Conservation (phyloP, 2,113 vertebrate genomes). For the Chaetodon auriga region DNA sequence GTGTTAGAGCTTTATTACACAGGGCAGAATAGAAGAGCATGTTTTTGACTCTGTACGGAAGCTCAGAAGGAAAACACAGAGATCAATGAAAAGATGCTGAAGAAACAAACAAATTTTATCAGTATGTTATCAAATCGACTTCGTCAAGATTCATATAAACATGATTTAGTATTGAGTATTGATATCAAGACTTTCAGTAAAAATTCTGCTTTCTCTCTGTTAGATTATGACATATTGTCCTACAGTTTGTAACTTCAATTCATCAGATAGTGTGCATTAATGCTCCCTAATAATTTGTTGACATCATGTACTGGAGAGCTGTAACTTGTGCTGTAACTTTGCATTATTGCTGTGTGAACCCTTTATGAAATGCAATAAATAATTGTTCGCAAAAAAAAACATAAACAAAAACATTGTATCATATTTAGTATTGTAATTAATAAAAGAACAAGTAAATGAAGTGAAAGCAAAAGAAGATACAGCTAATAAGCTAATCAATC, state of each 20-base stretch:
- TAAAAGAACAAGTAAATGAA: neutral
- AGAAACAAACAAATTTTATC: neutral
- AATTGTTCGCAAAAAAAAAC: too few relatives aligned
- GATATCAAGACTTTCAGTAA: too few relatives aligned
- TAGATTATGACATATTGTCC: too few relatives aligned
- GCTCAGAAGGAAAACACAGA: too few relatives aligned
- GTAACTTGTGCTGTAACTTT: too few relatives aligned
- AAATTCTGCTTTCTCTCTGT: too few relatives aligned
- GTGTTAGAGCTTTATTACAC: conserved; percentile 14
- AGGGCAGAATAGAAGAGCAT: neutral
- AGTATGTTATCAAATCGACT: neutral
- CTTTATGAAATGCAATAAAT: neutral
- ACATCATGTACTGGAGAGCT: neutral
- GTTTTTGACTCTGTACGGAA: too few relatives aligned
- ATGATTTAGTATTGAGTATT: too few relatives aligned
- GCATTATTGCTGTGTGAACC: neutral
- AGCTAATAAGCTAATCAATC: neutral
- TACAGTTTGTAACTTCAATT: neutral
- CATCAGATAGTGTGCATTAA: neutral
- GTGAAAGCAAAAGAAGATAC: neutral
- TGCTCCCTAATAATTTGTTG: neutral
- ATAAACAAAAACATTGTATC: neutral
- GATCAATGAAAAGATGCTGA: neutral
- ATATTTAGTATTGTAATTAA: neutral
- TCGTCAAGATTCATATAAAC: too few relatives aligned